Conservation (phyloP, 2,888 invertebrate genomes). For the Mythimna pallens region DNA sequence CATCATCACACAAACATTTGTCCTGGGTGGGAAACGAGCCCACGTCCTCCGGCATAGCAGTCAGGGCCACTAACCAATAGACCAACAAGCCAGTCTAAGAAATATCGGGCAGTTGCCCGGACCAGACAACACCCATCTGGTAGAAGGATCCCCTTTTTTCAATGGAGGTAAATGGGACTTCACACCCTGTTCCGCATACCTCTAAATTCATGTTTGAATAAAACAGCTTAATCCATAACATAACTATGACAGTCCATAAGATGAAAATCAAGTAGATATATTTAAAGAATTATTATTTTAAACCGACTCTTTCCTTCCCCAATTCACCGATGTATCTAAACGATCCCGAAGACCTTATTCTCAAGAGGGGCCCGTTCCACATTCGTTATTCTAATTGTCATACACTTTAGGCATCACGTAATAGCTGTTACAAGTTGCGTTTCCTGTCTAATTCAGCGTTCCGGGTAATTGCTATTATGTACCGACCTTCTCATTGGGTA, state of each 20-base stretch:
- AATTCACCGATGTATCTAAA: slow-evolving; percentile 5
- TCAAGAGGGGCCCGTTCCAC: slow-evolving; percentile 28
- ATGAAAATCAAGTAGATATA: background rate
- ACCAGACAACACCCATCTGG: too few species aligned
- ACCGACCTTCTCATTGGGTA: slow-evolving; percentile 81
- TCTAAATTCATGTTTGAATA: background rate
- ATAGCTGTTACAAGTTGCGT: slow-evolving; percentile 64
- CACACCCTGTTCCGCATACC: too few species aligned
- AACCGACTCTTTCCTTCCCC: background rate
- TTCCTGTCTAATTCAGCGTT: slow-evolving; percentile 81
- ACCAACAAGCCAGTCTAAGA: too few species aligned
- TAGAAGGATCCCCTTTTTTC: too few species aligned
- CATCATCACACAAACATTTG: too few species aligned
- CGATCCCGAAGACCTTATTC: background rate
- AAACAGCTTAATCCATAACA: background rate
- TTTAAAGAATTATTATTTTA: background rate
- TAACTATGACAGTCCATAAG: background rate
- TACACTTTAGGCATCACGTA: slow-evolving; percentile 45
- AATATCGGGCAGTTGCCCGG: too few species aligned
- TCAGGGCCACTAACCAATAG: too few species aligned
- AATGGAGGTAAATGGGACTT: too few species aligned
- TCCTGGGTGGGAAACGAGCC: too few species aligned
- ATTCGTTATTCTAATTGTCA: slow-evolving; percentile 50
- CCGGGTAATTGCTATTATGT: slow-evolving; percentile 82
- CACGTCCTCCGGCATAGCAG: too few species aligned